Percentiles rank a stretch among this genome's conserved stretches.
Evolutionary conservation across 2,797 vertebrate species (phyloP).

Genomic region (Sebastes cheni): DNA sequence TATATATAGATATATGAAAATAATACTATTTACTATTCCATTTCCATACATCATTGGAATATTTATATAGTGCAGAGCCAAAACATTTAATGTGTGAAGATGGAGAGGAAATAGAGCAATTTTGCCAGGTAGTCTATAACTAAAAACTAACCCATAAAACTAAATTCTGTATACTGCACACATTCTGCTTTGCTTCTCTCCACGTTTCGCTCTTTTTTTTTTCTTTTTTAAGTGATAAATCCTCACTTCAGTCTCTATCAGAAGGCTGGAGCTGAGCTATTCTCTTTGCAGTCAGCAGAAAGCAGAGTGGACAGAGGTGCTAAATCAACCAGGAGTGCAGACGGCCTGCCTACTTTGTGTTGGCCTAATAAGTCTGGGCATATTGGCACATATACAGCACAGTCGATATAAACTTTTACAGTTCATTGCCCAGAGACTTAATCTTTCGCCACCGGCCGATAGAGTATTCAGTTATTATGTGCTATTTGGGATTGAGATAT

Average conservation of each 20-base stretch:
- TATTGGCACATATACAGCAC: conserved; percentile 72
- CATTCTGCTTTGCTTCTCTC: conserved; percentile 20
- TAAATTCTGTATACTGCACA: conserved; percentile 30
- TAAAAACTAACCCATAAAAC: conserved; percentile 28
- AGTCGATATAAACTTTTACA: conserved; percentile 72
- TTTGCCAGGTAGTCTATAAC: conserved; percentile 19
- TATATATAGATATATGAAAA: no score
- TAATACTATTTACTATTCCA: no score
- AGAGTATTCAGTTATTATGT: conserved; percentile 42
- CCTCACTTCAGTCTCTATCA: conserved; percentile 63
- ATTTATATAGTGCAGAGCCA: background rate
- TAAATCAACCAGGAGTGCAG: conserved; percentile 63
- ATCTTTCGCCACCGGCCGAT: conserved; percentile 48
- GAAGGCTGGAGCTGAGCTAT: conserved; percentile 58
- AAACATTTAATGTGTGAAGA: conserved; percentile 18
- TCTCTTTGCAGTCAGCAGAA: conserved; percentile 72
- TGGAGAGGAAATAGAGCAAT: conserved; percentile 9
- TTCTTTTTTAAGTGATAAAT: conserved; percentile 60
- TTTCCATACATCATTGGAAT: background rate
- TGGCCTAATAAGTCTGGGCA: conserved; percentile 73
- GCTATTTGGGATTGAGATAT: conserved; percentile 33
- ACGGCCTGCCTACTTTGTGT: conserved; percentile 60
- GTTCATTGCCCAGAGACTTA: conserved; percentile 59
- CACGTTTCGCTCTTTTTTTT: background rate
- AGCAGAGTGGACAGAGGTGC: conserved; percentile 53